phyloP scores from a whole-genome alignment of 1,140 invertebrate genomes.

The Choristoneura fumiferana region DNA sequence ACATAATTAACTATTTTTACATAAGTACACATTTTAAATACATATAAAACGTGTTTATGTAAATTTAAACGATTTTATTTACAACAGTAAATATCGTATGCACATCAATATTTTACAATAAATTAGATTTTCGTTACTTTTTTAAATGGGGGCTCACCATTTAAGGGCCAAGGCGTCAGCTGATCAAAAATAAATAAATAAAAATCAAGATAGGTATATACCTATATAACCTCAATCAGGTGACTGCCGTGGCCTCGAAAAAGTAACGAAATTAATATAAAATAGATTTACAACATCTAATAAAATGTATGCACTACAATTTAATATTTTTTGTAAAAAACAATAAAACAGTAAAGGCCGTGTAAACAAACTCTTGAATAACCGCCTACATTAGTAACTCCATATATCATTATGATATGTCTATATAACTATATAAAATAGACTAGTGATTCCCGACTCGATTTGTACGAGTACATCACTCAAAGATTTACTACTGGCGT shows the following conservation, averaged over 20 bases:
- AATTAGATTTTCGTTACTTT: slow-evolving; percentile 44
- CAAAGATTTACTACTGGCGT: too few species aligned
- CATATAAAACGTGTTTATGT: not conserved
- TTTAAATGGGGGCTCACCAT: slow-evolving; percentile 68
- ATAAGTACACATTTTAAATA: not conserved
- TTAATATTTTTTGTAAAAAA: not conserved
- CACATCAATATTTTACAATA: slow-evolving; percentile 20
- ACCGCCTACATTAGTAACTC: not conserved
- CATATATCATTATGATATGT: slow-evolving; percentile 10
- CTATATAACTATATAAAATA: slow-evolving; percentile 18
- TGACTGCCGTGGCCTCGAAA: slow-evolving; percentile 31
- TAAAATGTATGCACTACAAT: slow-evolving; percentile 19
- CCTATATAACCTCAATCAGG: slow-evolving; percentile 31
- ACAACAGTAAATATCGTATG: slow-evolving; percentile 16
- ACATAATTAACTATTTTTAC: not conserved
- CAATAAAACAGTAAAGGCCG: not conserved
- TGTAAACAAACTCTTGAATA: not conserved
- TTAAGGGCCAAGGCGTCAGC: slow-evolving; percentile 44
- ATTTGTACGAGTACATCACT: too few species aligned
- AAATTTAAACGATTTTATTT: slow-evolving; percentile 15
- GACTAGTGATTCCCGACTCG: too few species aligned
- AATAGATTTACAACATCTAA: slow-evolving; percentile 29
- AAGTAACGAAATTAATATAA: slow-evolving; percentile 28
- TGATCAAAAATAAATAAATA: slow-evolving; percentile 33
- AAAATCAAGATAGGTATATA: too few species aligned